Conservation (phyloP, 2,113 vertebrate genomes). For the Sorex araneus region DNA sequence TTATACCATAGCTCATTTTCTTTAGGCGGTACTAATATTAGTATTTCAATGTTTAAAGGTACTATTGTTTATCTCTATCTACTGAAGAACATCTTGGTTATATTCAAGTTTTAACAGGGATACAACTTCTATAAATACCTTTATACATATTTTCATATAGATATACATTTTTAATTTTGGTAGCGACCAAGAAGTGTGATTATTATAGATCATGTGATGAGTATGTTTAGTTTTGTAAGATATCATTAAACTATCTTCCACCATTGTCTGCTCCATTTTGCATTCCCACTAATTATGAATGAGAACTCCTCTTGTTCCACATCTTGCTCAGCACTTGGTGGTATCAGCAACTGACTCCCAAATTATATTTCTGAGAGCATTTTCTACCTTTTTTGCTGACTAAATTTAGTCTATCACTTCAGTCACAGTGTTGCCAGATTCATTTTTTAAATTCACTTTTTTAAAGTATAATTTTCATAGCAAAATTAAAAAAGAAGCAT, state of each 20-base stretch:
- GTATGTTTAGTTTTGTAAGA: neutral
- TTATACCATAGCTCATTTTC: neutral
- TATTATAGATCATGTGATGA: neutral
- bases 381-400: neutral
- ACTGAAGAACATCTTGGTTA: conserved; percentile 12
- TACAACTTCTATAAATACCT: conserved; percentile 12
- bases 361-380: conserved; percentile 20
- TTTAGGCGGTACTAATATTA: neutral
- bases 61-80: neutral
- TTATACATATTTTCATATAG: neutral
- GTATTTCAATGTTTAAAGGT: neutral
- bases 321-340: conserved; percentile 11
- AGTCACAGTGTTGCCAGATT: neutral
- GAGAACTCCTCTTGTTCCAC: neutral
- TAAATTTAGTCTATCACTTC: neutral
- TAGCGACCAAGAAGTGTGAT: conserved; percentile 8
- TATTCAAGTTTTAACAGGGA: neutral
- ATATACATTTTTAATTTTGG: conserved; percentile 25
- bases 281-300: no score
- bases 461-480: conserved; percentile 23
- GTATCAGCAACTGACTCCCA: neutral
- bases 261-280: no score
- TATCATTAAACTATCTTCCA: no score
- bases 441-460: conserved; percentile 6
- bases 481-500: neutral